Base-by-base conservation (phyloP, 2,113 vertebrate species). In the Heteronetta atricapilla region DNA sequence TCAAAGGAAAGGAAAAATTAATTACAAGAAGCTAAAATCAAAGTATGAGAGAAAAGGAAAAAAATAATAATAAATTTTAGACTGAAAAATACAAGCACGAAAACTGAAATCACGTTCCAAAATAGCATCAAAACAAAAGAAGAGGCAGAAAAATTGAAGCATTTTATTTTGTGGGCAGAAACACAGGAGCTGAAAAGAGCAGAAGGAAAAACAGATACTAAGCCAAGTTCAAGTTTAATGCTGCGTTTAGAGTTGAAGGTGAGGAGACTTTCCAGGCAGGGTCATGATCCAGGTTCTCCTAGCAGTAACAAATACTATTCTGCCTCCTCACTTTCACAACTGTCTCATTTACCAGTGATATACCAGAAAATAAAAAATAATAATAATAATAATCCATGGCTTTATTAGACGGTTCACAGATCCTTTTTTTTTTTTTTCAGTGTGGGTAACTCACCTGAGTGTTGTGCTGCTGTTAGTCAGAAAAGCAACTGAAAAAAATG, bases 191-290 rank as follows among this genome's bases (percentile, higher is more conserved):
- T 55, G 28, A 67, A 77, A 85, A 74, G 20, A 26, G 4, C 4
- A 82, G 10, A 62, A 59, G 34, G 23, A 38, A 89, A 94, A 86
- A 26, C 1, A 34, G 26, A 82, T 67, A 20, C 52, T 25, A 86
- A 52, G 28, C 21, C 69, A 44, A 44, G 38, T 31, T 7, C 26
- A 50, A 42, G 21, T 52, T 63, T 82, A 79, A 66, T 63, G 31
- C 5, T 77, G 33, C 34, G 3, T 80, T 89, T 82, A 14, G 33
- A 58, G 18, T 33, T 88, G 25, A 58, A 44, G 6, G 17, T 8
- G 13, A 29, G 36, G 10, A 82, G 44, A 86, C 75, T 91, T 92
- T 92, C 92, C 62, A 90, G 33, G 26, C 25, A 60, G 44, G 18
- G n/a, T 82, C 21, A 23, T 17, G 40, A 79, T 28, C 7, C 34